A percentile compares a stretch with the other conserved stretches of the same genome.
Evolutionary conservation across 2,888 invertebrate species (phyloP).

Genomic region (Phasia obesa): DNA sequence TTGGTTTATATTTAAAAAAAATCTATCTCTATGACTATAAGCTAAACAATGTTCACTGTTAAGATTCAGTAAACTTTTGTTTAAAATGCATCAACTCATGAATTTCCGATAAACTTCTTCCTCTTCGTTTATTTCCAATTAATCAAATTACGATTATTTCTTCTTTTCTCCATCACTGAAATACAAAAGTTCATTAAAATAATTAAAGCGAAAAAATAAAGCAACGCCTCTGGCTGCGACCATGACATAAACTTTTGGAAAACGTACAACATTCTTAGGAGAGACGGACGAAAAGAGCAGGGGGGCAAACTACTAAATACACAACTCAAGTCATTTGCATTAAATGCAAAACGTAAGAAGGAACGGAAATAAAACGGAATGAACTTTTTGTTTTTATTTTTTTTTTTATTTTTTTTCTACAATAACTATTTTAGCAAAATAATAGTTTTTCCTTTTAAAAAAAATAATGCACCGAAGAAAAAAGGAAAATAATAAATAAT

Average conservation of each 20-base stretch:
- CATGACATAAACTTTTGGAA: constrained; percentile 54
- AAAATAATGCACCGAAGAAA: constrained; percentile 39
- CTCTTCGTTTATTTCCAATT: constrained; percentile 40
- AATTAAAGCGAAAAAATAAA: constrained; percentile 27
- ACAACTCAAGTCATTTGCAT: constrained; percentile 52
- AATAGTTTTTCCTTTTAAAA: constrained; percentile 51
- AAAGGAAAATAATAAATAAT: background rate
- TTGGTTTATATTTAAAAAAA: too few relatives aligned
- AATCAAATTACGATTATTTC: constrained; percentile 35
- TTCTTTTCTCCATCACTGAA: background rate
- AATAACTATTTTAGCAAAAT: constrained; percentile 27
- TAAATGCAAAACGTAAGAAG: constrained; percentile 50
- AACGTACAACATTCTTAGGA: background rate
- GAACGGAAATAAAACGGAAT: constrained; percentile 56
- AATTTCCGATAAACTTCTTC: constrained; percentile 1
- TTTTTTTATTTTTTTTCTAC: background rate
- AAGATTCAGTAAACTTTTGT: background rate
- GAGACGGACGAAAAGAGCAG: background rate
- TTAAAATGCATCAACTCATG: background rate
- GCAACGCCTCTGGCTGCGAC: constrained; percentile 48
- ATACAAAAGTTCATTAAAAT: constrained; percentile 50
- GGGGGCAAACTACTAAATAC: background rate
- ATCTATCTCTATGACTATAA: too few relatives aligned
- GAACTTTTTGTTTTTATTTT: constrained; percentile 36
- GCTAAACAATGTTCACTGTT: too few relatives aligned